Percentiles rank a stretch among this genome's conserved stretches.
Evolutionary conservation across 2,888 invertebrate species (phyloP).

Genomic region (Petrophora chlorosata): DNA sequence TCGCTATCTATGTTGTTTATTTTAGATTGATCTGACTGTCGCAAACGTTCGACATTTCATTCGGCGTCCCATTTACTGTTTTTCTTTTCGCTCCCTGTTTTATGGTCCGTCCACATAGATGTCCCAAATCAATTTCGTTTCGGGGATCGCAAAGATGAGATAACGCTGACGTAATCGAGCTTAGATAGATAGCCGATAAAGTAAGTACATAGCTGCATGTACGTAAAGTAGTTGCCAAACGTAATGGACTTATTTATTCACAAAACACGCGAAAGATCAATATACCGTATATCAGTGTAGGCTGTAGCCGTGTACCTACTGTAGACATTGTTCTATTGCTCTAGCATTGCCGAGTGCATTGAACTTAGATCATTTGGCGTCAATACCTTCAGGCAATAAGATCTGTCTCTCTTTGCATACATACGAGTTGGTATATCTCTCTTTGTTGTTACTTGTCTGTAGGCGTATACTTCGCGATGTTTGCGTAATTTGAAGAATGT

Average conservation of each 20-base stretch:
- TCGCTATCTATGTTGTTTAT: slow-evolving; percentile 4
- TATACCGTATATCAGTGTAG: slow-evolving; percentile 37
- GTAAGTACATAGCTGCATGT: slow-evolving; percentile 8
- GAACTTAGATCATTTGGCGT: slow-evolving; percentile 48
- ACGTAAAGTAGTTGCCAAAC: background rate
- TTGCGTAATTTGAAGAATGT: slow-evolving; percentile 8
- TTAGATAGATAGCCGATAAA: slow-evolving; percentile 16
- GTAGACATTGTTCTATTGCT: slow-evolving; percentile 39
- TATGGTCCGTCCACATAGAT: slow-evolving; percentile 22
- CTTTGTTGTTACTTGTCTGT: slow-evolving; percentile 16
- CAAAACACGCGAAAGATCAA: slow-evolving; percentile 48
- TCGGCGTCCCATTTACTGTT: slow-evolving; percentile 22
- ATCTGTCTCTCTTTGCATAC: slow-evolving; percentile 30
- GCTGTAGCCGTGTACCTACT: slow-evolving; percentile 25
- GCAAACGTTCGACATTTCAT: slow-evolving; percentile 20
- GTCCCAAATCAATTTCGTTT: slow-evolving; percentile 28
- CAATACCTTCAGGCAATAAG: slow-evolving; percentile 34
- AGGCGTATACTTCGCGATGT: slow-evolving; percentile 8
- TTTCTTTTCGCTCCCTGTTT: slow-evolving; percentile 21
- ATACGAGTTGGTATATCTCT: slow-evolving; percentile 16
- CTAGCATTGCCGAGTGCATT: slow-evolving; percentile 42
- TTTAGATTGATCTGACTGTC: slow-evolving; percentile 19
- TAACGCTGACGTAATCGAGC: slow-evolving; percentile 23
- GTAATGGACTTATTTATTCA: slow-evolving; percentile 31
- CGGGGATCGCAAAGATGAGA: slow-evolving; percentile 18